Evolutionary conservation across 2,113 vertebrate genomes (phyloP).

Genomic region (Lipophrys pholis): DNA sequence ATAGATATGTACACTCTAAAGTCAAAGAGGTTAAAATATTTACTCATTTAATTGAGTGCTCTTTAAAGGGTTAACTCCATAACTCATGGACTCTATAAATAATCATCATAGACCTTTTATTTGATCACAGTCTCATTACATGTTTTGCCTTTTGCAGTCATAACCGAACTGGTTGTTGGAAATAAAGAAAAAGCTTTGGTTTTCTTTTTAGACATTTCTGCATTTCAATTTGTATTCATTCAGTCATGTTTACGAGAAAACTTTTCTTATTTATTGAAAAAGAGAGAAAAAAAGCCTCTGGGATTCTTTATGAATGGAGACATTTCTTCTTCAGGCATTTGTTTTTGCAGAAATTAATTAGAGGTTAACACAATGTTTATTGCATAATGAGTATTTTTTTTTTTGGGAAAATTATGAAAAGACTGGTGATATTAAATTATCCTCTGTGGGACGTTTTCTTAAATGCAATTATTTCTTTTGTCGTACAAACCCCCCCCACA

Average conservation of each 20-base stretch:
- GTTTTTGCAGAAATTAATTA: conserved; percentile 37
- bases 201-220: conserved; percentile 23
- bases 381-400: too few relatives aligned
- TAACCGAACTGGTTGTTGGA: background rate
- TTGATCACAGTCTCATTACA: too few relatives aligned
- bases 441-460: background rate
- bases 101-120: too few relatives aligned
- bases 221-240: conserved; percentile 43
- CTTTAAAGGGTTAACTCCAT: too few relatives aligned
- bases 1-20: too few relatives aligned
- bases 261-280: conserved; percentile 17
- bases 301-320: conserved; percentile 34
- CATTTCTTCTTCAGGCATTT: conserved; percentile 33
- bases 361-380: conserved; percentile 25
- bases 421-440: too few relatives aligned
- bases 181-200: background rate
- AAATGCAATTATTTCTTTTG: conserved; percentile 10
- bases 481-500: background rate
- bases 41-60: too few relatives aligned
- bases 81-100: too few relatives aligned
- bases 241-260: conserved; percentile 15
- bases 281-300: conserved; percentile 2
- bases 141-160: too few relatives aligned
- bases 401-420: too few relatives aligned
- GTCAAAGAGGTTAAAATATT: too few relatives aligned